A percentile compares a stretch with the other conserved stretches of the same genome.
Evolutionary conservation across 64 coral and sea anemone species (phyloP).

Genomic region (Actinia equina): DNA sequence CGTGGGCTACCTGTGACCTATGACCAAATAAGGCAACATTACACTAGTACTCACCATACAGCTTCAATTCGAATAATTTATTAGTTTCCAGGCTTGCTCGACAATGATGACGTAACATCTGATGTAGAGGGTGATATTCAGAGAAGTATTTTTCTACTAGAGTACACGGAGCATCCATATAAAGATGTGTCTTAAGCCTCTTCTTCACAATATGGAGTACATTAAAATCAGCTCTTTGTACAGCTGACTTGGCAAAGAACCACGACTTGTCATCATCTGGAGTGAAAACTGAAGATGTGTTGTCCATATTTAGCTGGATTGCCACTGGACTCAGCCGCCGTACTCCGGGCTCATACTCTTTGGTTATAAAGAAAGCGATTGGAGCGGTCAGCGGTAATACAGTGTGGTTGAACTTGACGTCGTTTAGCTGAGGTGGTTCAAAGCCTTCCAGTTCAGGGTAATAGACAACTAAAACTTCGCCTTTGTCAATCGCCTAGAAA

Average conservation of each 20-base stretch:
- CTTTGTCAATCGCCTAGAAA: slow-evolving; percentile 72
- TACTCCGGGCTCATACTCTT: slow-evolving; percentile 59
- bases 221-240: slow-evolving; percentile 94
- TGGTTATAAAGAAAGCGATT: slow-evolving; percentile 71
- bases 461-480: slow-evolving; percentile 60
- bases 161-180: slow-evolving; percentile 77
- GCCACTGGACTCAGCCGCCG: slow-evolving; percentile 70
- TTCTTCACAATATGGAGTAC: slow-evolving; percentile 75
- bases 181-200: slow-evolving; percentile 81
- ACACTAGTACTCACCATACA: slow-evolving; percentile 84
- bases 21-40: no score
- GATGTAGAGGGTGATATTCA: slow-evolving; percentile 87
- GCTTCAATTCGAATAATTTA: slow-evolving; percentile 86
- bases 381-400: slow-evolving; percentile 87
- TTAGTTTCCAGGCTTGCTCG: slow-evolving; percentile 91
- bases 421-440: slow-evolving; percentile 54
- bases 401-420: slow-evolving; percentile 64
- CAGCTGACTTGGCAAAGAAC: slow-evolving; percentile 93
- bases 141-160: slow-evolving; percentile 87
- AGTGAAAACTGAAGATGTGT: slow-evolving; percentile 59
- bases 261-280: slow-evolving; percentile 78
- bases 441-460: slow-evolving; percentile 85
- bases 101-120: slow-evolving; percentile 76
- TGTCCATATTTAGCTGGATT: slow-evolving; percentile 74
- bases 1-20: no score